Evolutionary conservation across 1,140 invertebrate species (phyloP), one percentile per base, ranked within the genome.

Genomic region (Drosophila parabipectinata): DNA sequence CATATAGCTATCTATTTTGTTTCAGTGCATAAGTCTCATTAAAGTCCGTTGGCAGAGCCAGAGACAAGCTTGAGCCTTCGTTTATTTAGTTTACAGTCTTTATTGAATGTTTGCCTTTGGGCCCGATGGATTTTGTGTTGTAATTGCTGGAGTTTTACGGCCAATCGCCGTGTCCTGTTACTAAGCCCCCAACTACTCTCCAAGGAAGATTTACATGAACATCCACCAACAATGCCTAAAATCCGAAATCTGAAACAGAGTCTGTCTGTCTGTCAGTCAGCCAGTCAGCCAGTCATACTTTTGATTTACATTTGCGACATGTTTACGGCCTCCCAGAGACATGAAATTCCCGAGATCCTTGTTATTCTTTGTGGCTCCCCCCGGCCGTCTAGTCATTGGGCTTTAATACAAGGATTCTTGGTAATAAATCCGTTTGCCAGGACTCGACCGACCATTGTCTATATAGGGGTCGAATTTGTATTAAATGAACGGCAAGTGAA

Each of bases 81-180:
- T 72, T 84, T 84, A 71, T 63, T 85, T 80, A 77, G 73, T 77
- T 85, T 79, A 39, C 41, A 73, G 58, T 57, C 79, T 37, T 85
- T 80, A 85, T 85, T 85, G 77, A 85, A 85, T 81, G 77, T 74
- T 71, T 75, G 60, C 56, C 53, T 64, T 77, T 18, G 64, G 34
- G 51, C 61, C 72, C 69, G 66, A 77, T 63, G 61, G 61, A 74
- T 74, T 83, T 47, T 62, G 69, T 73, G 73, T 55, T 74, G 73
- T 84, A 80, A 84, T 80, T 84, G 73, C 77, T 53, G n/a, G 47
- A 67, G 58, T 52, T 84, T 76, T 56, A 80, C 72, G 77, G 47
- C 32, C 72, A 28, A 50, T 44, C 53, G 47, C 41, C 56, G 63
- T 67, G 61, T 67, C 50, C 66, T 56, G 50, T 18, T 69, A 41